Percentiles rank a stretch among this genome's conserved stretches.
These are phyloP conservation scores for Acleris emargana DNA, from an alignment of 2,888 invertebrate species.

Conservation along the genomic window DNA sequence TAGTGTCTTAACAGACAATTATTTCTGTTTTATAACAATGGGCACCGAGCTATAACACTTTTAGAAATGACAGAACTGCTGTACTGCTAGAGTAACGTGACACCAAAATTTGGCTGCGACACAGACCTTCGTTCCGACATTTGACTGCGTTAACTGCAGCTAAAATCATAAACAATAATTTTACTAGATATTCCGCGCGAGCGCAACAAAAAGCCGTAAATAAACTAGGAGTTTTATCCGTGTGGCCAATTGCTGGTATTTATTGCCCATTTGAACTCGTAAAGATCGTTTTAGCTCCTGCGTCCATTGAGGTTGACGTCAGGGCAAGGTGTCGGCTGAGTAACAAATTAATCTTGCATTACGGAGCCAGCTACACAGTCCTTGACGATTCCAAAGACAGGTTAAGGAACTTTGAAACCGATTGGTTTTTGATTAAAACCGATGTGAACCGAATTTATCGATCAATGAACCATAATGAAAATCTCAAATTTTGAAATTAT, in stretches of 20 bases:
- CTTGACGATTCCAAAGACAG: neutral
- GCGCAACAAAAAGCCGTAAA: constrained; percentile 27
- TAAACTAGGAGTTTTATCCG: constrained; percentile 34
- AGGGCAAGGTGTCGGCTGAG: constrained; percentile 20
- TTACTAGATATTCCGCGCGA: neutral
- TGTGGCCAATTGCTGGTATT: constrained; percentile 31
- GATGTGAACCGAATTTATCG: too few species aligned
- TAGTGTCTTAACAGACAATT: too few species aligned
- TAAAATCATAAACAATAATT: neutral
- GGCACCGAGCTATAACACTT: too few species aligned
- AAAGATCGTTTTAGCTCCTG: constrained; percentile 36
- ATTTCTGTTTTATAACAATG: too few species aligned
- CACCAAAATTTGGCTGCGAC: neutral
- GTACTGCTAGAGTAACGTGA: too few species aligned
- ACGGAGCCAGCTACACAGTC: neutral
- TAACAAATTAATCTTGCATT: constrained; percentile 20
- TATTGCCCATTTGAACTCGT: constrained; percentile 36
- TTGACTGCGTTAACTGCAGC: neutral
- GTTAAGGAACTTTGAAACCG: too few species aligned
- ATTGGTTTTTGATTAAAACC: too few species aligned
- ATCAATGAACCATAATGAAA: too few species aligned
- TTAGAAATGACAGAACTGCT: too few species aligned
- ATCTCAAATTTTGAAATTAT: too few species aligned
- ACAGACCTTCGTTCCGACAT: constrained; percentile 17
- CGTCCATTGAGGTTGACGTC: constrained; percentile 29